Evolutionary conservation across 1,140 invertebrate genomes (phyloP).

Genomic region (Spodoptera litura): DNA sequence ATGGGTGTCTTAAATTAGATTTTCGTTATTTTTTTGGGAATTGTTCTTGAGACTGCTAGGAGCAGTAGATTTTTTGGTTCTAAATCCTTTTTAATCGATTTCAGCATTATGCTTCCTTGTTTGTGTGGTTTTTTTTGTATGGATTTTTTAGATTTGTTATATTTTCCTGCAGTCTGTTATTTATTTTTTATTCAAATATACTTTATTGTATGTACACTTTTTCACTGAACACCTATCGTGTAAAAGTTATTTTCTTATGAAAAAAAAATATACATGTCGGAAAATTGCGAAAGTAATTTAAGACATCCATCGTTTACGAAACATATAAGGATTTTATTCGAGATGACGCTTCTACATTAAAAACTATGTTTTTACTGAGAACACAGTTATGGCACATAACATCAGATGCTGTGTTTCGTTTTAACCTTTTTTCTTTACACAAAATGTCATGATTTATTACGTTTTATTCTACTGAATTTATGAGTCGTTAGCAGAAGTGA

Average conservation of each 20-base stretch:
- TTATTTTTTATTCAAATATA: too few relatives aligned
- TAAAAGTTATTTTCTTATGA: too few relatives aligned
- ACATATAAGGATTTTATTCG: slow-evolving; percentile 69
- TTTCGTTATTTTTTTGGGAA: background rate
- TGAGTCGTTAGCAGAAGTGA: slow-evolving; percentile 57
- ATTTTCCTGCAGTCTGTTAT: too few relatives aligned
- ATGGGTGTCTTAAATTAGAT: slow-evolving; percentile 36
- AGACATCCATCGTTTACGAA: slow-evolving; percentile 27
- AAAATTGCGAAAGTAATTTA: slow-evolving; percentile 18
- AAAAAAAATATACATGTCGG: too few relatives aligned
- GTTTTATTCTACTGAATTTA: slow-evolving; percentile 49
- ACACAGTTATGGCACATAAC: slow-evolving; percentile 80
- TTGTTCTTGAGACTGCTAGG: too few relatives aligned
- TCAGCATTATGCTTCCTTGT: too few relatives aligned
- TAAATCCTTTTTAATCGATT: too few relatives aligned
- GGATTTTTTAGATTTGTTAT: too few relatives aligned
- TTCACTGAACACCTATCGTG: too few relatives aligned
- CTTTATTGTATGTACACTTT: too few relatives aligned
- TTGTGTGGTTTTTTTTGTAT: too few relatives aligned
- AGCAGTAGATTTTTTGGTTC: too few relatives aligned
- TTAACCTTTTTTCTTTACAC: slow-evolving; percentile 53
- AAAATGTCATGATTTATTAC: slow-evolving; percentile 74
- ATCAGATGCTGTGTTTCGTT: slow-evolving; percentile 73
- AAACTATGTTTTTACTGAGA: slow-evolving; percentile 59
- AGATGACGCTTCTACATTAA: slow-evolving; percentile 67